Evolutionary conservation across 2,797 vertebrate species (phyloP).

Genomic region (Gastrophryne carolinensis): DNA sequence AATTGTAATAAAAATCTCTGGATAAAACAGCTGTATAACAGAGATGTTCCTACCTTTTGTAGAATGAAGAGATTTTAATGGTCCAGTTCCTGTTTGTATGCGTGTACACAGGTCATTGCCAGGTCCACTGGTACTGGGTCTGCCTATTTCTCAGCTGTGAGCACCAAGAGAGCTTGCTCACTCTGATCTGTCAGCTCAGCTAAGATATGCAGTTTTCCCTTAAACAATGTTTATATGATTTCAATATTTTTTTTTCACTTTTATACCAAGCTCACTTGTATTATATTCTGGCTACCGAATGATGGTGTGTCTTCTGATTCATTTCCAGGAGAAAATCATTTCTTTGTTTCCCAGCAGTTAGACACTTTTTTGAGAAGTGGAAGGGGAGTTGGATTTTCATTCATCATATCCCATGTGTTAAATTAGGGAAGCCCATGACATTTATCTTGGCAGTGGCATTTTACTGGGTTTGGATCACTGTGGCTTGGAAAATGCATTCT

Average conservation of each 20-base stretch:
- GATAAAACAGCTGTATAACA: neutral
- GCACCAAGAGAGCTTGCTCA: constrained; percentile 35
- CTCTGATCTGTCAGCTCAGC: constrained; percentile 28
- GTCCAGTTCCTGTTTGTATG: constrained; percentile 59
- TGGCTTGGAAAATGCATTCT: constrained; percentile 53
- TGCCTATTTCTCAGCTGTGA: constrained; percentile 56
- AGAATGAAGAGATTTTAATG: constrained; percentile 58
- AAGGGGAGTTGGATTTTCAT: constrained; percentile 59
- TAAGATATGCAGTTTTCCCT: constrained; percentile 48
- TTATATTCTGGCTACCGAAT: constrained; percentile 66
- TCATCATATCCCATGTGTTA: constrained; percentile 60
- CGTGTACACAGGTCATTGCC: constrained; percentile 59
- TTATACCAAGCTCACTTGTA: constrained; percentile 65
- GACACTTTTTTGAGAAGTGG: constrained; percentile 58
- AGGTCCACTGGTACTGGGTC: constrained; percentile 50
- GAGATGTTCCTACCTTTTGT: constrained; percentile 67
- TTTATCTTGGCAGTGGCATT: constrained; percentile 55
- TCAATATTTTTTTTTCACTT: constrained; percentile 61
- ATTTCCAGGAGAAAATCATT: constrained; percentile 65
- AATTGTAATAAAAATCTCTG: neutral
- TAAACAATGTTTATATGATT: constrained; percentile 57
- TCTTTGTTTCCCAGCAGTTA: constrained; percentile 67
- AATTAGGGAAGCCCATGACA: constrained; percentile 54
- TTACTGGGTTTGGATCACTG: constrained; percentile 31
- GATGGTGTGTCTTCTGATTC: constrained; percentile 69